These are phyloP conservation scores for Clusia tigrina DNA, from an alignment of 2,888 invertebrate genomes.

Conservation along the genomic window DNA sequence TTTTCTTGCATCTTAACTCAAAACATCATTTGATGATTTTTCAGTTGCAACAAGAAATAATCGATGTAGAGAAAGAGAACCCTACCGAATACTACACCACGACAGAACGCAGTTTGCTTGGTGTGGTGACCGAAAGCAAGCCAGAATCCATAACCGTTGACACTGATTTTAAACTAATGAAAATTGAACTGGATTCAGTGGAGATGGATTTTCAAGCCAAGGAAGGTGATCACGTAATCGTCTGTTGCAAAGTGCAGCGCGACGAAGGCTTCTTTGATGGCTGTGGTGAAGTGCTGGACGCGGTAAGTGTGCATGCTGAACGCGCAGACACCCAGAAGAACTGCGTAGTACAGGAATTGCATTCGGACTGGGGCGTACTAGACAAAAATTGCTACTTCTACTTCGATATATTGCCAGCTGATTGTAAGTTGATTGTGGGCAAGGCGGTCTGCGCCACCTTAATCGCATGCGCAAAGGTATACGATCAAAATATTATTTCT, in stretches of 20 bases:
- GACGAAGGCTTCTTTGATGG: constrained; percentile 67
- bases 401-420: constrained; percentile 67
- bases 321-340: constrained; percentile 67
- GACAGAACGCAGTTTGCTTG: constrained; percentile 51
- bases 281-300: constrained; percentile 69
- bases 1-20: no score
- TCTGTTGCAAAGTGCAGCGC: constrained; percentile 71
- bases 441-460: constrained; percentile 73
- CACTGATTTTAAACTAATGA: constrained; percentile 67
- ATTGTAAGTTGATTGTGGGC: constrained; percentile 68
- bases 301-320: constrained; percentile 70
- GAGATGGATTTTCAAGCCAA: constrained; percentile 73
- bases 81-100: constrained; percentile 52
- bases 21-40: neutral
- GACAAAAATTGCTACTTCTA: constrained; percentile 71
- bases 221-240: constrained; percentile 74
- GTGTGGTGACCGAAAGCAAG: constrained; percentile 44
- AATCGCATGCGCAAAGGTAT: constrained; percentile 74
- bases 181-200: constrained; percentile 71
- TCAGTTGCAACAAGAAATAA: constrained; percentile 33
- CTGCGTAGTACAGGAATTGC: constrained; percentile 64
- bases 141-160: constrained; percentile 50
- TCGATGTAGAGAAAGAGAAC: constrained; percentile 38
- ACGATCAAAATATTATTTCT: constrained; percentile 14
- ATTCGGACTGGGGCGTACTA: constrained; percentile 67